Evolutionary conservation across 2,113 vertebrate genomes (phyloP), one percentile per base, ranked within the genome.

Genomic region (Sciurus niger): DNA sequence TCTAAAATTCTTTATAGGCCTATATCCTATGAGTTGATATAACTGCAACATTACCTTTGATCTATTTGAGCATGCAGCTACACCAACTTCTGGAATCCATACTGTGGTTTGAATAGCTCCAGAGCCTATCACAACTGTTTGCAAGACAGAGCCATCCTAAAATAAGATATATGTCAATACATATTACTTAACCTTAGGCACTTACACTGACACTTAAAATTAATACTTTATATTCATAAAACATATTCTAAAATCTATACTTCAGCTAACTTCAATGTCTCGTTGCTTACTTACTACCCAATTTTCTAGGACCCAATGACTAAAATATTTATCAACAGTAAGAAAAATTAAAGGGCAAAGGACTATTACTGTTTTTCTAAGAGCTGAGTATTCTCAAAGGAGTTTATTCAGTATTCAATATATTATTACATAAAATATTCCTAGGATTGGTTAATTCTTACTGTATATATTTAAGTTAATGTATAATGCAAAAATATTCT

Each of bases 21-120:
- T 73, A 77, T 9, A 84, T 2, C 24, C 65, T 72, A 63, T 6
- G 18, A 90, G 40, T 95, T 60, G 32, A 37, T 70, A 60, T 28
- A 80, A 89, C 0, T 92, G 24, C 1, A 84, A 58, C 1, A 43
- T 97, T 96, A 99, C 99, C 99, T 99, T 99, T 78, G 99, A 99
- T 98, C 99, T 99, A 97, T 99, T 99, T 95, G 99, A 99, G 93
- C 99, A 99, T 93, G 99, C 99, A 53, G 99, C 99, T 20, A 99
- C 99, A 8, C 99, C 99, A 67, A 99, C 99, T 89, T 99, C 99
- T 85, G 99, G 99, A 96, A 99, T 99, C 99, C 99, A 99, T 16
- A 99, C 99, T 0, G 99, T 99, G 72, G 99, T 99, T 97, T 99
- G 99, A 97, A 99, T 99, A 24, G 99, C 99, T 89, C 99, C 99